Evolutionary conservation across 2,888 invertebrate genomes (phyloP).

Genomic region (Thysanoteuthis rhombus): DNA sequence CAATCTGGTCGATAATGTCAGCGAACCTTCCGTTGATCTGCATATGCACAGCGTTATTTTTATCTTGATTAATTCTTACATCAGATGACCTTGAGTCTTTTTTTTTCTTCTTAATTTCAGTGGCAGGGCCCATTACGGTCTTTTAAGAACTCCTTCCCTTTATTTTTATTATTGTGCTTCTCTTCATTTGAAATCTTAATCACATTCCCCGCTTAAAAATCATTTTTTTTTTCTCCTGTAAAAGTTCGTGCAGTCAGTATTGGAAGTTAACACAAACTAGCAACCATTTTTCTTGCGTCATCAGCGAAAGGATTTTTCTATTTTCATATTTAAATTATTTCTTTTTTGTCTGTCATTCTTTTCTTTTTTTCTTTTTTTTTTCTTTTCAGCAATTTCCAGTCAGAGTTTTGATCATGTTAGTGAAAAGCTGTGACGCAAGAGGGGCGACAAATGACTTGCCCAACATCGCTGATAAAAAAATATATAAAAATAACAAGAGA

Average conservation of each 20-base stretch:
- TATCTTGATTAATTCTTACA: neutral
- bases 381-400: neutral
- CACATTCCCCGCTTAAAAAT: too few relatives aligned
- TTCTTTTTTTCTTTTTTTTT: neutral
- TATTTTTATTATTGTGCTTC: too few relatives aligned
- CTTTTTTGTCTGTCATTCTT: neutral
- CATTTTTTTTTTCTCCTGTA: too few relatives aligned
- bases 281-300: too few relatives aligned
- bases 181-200: too few relatives aligned
- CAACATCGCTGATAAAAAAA: neutral
- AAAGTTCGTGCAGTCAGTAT: too few relatives aligned
- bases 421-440: neutral
- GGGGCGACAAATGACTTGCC: neutral
- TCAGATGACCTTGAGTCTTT: neutral
- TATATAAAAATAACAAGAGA: neutral
- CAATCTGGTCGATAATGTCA: neutral
- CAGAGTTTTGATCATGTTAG: neutral
- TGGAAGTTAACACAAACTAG: too few relatives aligned
- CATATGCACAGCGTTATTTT: neutral
- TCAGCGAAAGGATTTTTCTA: too few relatives aligned
- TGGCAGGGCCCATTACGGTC: too few relatives aligned
- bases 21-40: neutral
- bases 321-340: too few relatives aligned
- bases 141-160: too few relatives aligned
- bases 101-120: neutral